These are phyloP conservation scores for Actinemys pallida DNA, from an alignment of 2,113 vertebrate species.

Conservation along the genomic window DNA sequence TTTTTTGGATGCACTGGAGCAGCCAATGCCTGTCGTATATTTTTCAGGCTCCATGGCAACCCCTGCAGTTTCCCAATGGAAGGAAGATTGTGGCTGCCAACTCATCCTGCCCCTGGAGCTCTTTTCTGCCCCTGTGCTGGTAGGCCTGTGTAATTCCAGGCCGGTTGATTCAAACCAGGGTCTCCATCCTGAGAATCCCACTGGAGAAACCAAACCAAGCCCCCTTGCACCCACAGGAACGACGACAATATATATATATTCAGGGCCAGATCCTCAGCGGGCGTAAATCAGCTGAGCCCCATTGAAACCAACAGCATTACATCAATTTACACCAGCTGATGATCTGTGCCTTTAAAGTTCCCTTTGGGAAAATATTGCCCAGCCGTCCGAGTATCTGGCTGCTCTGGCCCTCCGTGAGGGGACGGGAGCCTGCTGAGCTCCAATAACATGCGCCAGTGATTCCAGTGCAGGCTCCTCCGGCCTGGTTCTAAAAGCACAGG, in stretches of 20 bases:
- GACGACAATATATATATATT: not conserved
- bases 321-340: not conserved
- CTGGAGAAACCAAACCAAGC: not conserved
- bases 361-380: not conserved
- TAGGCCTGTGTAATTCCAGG: conserved; percentile 32
- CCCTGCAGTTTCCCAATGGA: not conserved
- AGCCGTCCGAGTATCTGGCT: not conserved
- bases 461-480: not conserved
- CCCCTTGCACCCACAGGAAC: not conserved
- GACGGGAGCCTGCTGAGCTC: not conserved
- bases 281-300: not conserved
- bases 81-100: not conserved
- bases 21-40: not conserved
- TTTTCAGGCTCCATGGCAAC: not conserved
- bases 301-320: not conserved
- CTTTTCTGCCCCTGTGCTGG: conserved; percentile 29
- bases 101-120: not conserved
- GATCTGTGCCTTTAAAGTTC: conserved; percentile 36
- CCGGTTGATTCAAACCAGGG: not conserved
- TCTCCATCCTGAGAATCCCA: not conserved
- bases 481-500: not conserved
- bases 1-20: not conserved
- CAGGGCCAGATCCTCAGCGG: not conserved
- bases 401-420: not conserved
- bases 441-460: not conserved